These are phyloP conservation scores for Papilio polytes DNA, from an alignment of 1,140 invertebrate genomes.

Conservation along the genomic window DNA sequence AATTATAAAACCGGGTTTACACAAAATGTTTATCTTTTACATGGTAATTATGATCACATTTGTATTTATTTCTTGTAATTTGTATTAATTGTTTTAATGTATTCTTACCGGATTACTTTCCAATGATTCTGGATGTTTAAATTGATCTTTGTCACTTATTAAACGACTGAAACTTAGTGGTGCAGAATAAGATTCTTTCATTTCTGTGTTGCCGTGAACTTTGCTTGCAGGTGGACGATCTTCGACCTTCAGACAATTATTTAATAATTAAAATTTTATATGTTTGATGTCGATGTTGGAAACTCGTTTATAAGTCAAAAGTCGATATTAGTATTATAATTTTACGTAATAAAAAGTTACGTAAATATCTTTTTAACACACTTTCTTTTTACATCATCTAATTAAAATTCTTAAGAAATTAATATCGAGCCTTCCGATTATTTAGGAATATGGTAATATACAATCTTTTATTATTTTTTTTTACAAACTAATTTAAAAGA, in stretches of 20 bases:
- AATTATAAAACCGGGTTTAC: too few relatives aligned
- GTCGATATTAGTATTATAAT: neutral
- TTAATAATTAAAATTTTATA: neutral
- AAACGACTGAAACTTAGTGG: slow-evolving; percentile 52
- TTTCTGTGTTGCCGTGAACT: slow-evolving; percentile 62
- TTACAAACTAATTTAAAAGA: too few relatives aligned
- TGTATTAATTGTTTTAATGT: too few relatives aligned
- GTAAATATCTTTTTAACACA: slow-evolving; percentile 4
- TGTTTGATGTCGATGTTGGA: neutral
- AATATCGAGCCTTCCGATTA: neutral
- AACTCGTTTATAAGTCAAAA: neutral
- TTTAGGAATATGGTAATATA: neutral
- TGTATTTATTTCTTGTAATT: too few relatives aligned
- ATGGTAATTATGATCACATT: too few relatives aligned
- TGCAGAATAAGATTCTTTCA: slow-evolving; percentile 52
- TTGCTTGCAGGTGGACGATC: slow-evolving; percentile 49
- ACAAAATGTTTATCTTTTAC: too few relatives aligned
- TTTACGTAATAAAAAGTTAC: slow-evolving; percentile 19
- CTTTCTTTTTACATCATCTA: slow-evolving; percentile 1
- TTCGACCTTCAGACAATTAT: slow-evolving; percentile 44
- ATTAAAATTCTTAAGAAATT: slow-evolving; percentile 6
- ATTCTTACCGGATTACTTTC: slow-evolving; percentile 46
- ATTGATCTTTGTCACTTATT: slow-evolving; percentile 67
- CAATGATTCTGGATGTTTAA: slow-evolving; percentile 58
- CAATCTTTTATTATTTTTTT: too few relatives aligned